Base-by-base conservation (phyloP, 2,113 vertebrate genomes). In the Odocoileus virginianus region DNA sequence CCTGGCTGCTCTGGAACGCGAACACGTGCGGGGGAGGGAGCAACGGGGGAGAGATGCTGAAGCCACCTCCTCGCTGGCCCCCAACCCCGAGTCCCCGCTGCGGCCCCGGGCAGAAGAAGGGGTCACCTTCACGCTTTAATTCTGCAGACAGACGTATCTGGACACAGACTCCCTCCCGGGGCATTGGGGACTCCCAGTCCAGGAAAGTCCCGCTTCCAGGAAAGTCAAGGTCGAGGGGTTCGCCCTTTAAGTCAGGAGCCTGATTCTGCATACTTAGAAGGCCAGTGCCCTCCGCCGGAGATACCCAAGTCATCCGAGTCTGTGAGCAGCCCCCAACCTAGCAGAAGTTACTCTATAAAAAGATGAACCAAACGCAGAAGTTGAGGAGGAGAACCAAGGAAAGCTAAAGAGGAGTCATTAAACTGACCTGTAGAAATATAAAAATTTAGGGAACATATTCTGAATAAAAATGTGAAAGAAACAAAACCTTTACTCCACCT, bases 381-480 rank as follows among this genome's bases (percentile, higher is more conserved):
- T 4, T 12, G n/a, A 17, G 5, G 25, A 7, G 40, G 28, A 57
- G 25, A 79, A 36, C 19, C 40, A 21, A 14, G 85, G 58, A 43
- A 25, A 84, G 45, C 8, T n/a, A 54, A 3, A 11, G 30, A n/a
- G n/a, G 23, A 78, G 40, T 9, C 27, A 1, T 45, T 58, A 15
- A 67, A 40, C 58, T 16, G 40, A 28, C 50, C 47, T 27, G 15
- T 57, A 61, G 9, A 74, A 74, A 57, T 25, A 52, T 6, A 50
- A 87, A 91, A 60, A 60, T 61, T 88, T 36, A 50, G 36, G 55
- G 17, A 91, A 45, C 55, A 25, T 54, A 52, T 52, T 57, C 87
- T n/a, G 55, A 96, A 84, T 43, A n/a, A 89, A 91, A 86, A 21
- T 10, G 50, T 61, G 50, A 30, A 94, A 76, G 33, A n/a, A 40